Conservation (phyloP, 2,888 invertebrate genomes). For the Homarus gammarus region DNA sequence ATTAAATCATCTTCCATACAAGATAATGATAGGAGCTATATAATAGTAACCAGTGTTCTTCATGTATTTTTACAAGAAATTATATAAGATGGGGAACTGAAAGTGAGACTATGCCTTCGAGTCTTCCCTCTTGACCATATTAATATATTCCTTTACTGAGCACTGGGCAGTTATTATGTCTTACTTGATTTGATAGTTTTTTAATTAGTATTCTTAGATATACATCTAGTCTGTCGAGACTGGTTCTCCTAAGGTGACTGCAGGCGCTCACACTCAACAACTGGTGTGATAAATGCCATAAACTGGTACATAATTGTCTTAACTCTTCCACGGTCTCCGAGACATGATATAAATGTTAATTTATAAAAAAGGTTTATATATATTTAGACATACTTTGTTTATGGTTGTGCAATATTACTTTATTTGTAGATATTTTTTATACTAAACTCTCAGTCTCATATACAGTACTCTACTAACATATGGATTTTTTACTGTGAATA, state of each 20-base stretch:
- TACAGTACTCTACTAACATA: not conserved
- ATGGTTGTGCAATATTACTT: conserved; percentile 45
- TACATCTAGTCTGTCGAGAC: not conserved
- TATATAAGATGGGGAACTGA: not conserved
- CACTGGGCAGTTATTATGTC: not conserved
- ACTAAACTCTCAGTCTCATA: not conserved
- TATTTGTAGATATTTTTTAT: conserved; percentile 17
- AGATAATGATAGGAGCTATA: not conserved
- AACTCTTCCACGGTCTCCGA: conserved; percentile 2
- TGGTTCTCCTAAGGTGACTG: not conserved
- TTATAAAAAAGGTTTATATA: not conserved
- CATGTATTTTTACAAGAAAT: no score
- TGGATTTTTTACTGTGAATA: not conserved
- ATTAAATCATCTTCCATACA: not conserved
- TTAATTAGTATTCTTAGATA: not conserved
- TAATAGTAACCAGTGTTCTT: no score
- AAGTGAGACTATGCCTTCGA: not conserved
- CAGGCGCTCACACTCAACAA: conserved; percentile 22
- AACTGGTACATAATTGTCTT: conserved; percentile 13
- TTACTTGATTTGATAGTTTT: not conserved
- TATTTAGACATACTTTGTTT: conserved; percentile 21
- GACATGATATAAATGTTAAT: conserved; percentile 16
- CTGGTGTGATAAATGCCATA: conserved; percentile 33
- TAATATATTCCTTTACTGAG: conserved; percentile 23
- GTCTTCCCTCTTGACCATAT: not conserved